Base-by-base conservation (phyloP, 2,888 invertebrate genomes). In the Herminia tarsipennalis region DNA sequence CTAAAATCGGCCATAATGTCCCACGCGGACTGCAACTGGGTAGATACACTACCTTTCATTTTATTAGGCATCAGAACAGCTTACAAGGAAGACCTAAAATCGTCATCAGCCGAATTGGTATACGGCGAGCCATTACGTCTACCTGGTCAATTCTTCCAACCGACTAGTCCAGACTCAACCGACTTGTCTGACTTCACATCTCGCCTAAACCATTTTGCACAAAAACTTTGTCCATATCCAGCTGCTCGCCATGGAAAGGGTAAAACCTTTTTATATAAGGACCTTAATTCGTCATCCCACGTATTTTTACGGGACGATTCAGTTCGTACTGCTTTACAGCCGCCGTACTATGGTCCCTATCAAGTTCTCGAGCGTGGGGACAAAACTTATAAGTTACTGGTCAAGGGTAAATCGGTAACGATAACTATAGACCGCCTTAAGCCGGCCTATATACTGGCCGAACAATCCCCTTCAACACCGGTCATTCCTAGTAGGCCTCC, bases 281-380 rank as follows among this genome's bases (percentile, higher is more conserved):
- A 48, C 1, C 10, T 48, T 5, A 28, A 10, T 1, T 14, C 33
- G 1, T 37, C 47, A 1, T 33, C 22, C 17, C 47, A 48, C 13
- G 47, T 47, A 4, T 47, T 47, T 17, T 6, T 47, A 12, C 29
- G 47, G 28, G 47, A 47, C 12, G 37, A 41, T 5, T 3, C 39
- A 8, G 3, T 20, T 20, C 3, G 20, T 4, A 5, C 4, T 4
- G 20, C 20, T 5, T 20, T 20, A 5, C 20, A 20, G 5, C 20
- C 20, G 3, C 20, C 20, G 3, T 20, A 20, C 20, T 20, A 3
- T 4, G 20, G 20, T 5, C 20, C 20, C 3, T 5, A 20, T 5
- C 3, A 20, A 20, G 20, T 20, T 4, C 20, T 20, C 3, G 20
- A 20, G 5, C 20, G 20, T 4, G 20, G 4, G 20, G 20, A 20